Percentiles rank a stretch among this genome's conserved stretches.
phyloP scores from a whole-genome alignment of 2,797 vertebrate genomes.

The Darevskia mixta region DNA sequence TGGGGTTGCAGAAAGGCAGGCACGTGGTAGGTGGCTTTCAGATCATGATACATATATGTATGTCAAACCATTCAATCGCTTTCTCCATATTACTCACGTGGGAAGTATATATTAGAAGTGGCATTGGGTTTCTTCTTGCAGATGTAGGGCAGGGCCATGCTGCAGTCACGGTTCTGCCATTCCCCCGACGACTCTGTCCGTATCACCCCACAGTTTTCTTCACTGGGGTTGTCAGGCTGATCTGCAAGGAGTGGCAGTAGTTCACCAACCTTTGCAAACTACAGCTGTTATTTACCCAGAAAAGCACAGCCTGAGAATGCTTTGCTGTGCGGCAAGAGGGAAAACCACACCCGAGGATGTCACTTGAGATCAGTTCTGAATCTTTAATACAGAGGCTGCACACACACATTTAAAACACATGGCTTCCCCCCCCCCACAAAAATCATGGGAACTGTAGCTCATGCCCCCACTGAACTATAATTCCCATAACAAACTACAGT shows the following conservation, averaged over 20 bases:
- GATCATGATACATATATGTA: too few species aligned
- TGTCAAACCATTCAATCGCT: neutral
- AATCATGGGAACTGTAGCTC: too few species aligned
- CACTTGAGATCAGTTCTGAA: neutral
- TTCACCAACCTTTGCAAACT: neutral
- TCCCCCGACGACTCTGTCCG: slow-evolving; percentile 91
- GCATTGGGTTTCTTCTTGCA: slow-evolving; percentile 96
- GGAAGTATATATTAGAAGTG: slow-evolving; percentile 84
- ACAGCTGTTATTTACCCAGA: neutral
- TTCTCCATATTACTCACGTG: slow-evolving; percentile 74
- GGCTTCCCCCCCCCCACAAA: too few species aligned
- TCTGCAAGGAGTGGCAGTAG: slow-evolving; percentile 75
- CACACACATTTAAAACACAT: too few species aligned
- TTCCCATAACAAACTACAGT: too few species aligned
- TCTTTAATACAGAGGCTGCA: neutral
- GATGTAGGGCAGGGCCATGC: slow-evolving; percentile 91
- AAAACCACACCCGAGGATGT: neutral
- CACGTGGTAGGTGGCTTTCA: neutral
- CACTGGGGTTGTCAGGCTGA: slow-evolving; percentile 89
- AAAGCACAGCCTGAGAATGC: neutral
- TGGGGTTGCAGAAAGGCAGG: too few species aligned
- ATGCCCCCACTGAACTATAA: too few species aligned
- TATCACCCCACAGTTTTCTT: slow-evolving; percentile 95
- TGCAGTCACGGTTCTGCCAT: slow-evolving; percentile 95
- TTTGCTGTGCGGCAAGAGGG: neutral